These are phyloP conservation scores for Atherix ibis DNA, from an alignment of 2,888 invertebrate species.

Conservation along the genomic window DNA sequence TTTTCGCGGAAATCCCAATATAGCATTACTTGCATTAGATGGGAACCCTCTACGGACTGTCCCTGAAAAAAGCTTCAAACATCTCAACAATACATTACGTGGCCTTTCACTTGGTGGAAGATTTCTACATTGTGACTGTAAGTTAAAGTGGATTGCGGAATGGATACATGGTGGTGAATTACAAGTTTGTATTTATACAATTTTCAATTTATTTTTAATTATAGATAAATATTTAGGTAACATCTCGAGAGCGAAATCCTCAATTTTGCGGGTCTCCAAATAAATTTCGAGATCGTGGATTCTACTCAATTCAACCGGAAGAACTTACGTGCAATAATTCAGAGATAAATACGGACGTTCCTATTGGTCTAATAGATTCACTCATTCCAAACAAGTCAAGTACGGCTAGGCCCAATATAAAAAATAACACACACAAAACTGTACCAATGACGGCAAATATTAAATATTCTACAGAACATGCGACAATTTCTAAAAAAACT, in stretches of 20 bases:
- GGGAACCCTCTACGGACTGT: constrained; percentile 80
- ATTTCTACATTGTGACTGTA: constrained; percentile 78
- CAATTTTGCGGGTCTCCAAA: constrained; percentile 82
- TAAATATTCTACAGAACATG: constrained; percentile 14
- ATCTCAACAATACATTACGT: constrained; percentile 65
- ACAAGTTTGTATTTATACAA: constrained; percentile 41
- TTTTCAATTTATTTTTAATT: constrained; percentile 1
- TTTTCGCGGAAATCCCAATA: constrained; percentile 64
- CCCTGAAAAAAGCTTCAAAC: constrained; percentile 59
- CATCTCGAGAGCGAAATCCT: constrained; percentile 78
- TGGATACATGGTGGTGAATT: constrained; percentile 79
- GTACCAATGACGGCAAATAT: constrained; percentile 6
- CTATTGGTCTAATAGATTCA: constrained; percentile 30
- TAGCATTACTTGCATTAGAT: constrained; percentile 75
- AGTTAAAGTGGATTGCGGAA: constrained; percentile 73
- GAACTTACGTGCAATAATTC: constrained; percentile 46
- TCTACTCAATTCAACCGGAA: constrained; percentile 72
- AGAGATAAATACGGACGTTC: constrained; percentile 36
- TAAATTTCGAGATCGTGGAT: constrained; percentile 62
- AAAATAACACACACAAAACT: neutral
- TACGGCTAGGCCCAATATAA: constrained; percentile 18
- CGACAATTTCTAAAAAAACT: no score
- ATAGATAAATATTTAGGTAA: constrained; percentile 34
- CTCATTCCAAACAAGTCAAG: constrained; percentile 24
- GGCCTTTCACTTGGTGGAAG: constrained; percentile 79